Evolutionary conservation across 2,888 invertebrate genomes (phyloP), one percentile per base, ranked within the genome.

Genomic region (Gastracanthus pulcherrimus): DNA sequence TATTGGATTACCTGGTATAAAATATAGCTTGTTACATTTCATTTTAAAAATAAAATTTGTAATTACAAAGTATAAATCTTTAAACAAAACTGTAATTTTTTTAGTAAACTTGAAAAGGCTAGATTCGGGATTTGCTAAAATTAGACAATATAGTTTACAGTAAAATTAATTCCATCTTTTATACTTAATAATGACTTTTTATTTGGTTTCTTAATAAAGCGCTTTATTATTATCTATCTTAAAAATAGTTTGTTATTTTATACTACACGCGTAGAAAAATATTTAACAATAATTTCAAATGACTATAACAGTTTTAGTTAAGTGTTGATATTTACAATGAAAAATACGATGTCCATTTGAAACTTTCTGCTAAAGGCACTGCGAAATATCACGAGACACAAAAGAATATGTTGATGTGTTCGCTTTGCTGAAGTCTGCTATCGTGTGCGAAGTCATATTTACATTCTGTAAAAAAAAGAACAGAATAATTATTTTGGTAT

Each of bases 241-340:
- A 62, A 19, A 60, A 69, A 11, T 16, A 34, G 29, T 3, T 34
- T 41, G 3, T 38, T 55, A 2, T 29, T 55, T 55, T 31, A 66
- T 66, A 77, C 48, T 77, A 77, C 26, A 77, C n/a, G 31, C 48
- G 29, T 48, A 26, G 5, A 69, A 69, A 60, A 70, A 70, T 70
- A 70, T 70, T 48, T 70, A 60, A 69, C 58, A 60, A n/a, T 45
- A 1, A 16, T 29, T 36, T 23, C 9, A 45, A 26, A 6, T 23
- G 6, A 58, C 9, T 31, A 16, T 41, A 31, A 58, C 38, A 67
- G 51, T 67, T 38, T 34, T 55, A 26, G 6, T 13, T 51, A 26
- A 48, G 19, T 29, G 0, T 23, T 69, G 9, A 60, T 77, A 78
- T 78, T 78, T 77, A 77, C 70, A 77, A 9, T 55, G 26, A 51